Evolutionary conservation across 2,113 vertebrate genomes (phyloP).

Genomic region (Anarhynchus alexandrinus): DNA sequence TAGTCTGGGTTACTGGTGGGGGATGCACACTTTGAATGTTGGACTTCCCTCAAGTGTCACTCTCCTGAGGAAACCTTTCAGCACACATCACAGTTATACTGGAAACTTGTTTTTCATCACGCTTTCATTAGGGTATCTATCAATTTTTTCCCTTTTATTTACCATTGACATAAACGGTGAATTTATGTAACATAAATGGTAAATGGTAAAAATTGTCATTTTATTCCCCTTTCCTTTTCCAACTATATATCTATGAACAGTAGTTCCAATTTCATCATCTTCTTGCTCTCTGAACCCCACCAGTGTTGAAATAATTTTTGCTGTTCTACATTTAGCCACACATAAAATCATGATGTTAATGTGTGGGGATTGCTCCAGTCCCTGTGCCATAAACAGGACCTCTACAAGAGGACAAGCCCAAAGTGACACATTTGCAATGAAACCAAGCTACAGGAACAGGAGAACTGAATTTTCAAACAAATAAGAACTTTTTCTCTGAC

Average conservation of each 20-base stretch:
- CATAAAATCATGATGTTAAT: neutral
- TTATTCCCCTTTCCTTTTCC: neutral
- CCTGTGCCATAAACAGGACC: neutral
- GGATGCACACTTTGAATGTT: neutral
- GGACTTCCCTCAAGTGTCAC: neutral
- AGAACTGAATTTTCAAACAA: neutral
- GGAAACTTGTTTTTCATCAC: neutral
- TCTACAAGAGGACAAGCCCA: neutral
- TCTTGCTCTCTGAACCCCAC: neutral
- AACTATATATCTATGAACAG: neutral
- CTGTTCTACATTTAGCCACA: neutral
- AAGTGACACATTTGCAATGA: neutral
- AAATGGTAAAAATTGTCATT: neutral
- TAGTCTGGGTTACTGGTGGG: neutral
- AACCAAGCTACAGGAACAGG: neutral
- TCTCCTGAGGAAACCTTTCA: neutral
- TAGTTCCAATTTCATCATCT: neutral
- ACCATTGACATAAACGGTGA: neutral
- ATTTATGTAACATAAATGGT: neutral
- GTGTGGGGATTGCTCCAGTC: fast-evolving
- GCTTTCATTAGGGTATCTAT: neutral
- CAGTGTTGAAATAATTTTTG: neutral
- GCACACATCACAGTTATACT: neutral
- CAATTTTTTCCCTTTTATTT: neutral
- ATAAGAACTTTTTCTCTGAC: neutral